Percentiles rank a stretch among this genome's conserved stretches.
These are phyloP conservation scores for Taeniopygia guttata DNA, from an alignment of 2,797 vertebrate genomes.

Conservation along the genomic window DNA sequence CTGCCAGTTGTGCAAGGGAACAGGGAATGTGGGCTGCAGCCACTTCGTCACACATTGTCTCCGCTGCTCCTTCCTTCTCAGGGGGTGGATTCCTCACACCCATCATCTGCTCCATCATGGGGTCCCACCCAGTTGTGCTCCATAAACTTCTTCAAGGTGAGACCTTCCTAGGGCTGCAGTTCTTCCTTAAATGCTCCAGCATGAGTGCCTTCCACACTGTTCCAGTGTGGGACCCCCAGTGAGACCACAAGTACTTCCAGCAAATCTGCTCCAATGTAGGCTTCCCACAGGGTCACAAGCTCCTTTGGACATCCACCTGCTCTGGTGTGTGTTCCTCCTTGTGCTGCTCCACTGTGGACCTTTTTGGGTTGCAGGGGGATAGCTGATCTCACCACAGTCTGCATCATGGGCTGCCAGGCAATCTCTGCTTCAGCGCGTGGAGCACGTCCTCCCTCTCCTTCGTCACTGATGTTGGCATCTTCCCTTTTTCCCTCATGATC, in stretches of 20 bases:
- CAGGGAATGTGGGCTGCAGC: not conserved
- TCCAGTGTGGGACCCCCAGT: not conserved
- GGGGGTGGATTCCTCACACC: not conserved
- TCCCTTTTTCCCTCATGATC: not conserved
- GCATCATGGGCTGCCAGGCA: not conserved
- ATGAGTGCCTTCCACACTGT: not conserved
- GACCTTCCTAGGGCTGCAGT: not conserved
- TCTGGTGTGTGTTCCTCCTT: not conserved
- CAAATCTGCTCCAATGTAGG: accelerated
- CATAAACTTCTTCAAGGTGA: not conserved
- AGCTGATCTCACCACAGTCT: not conserved
- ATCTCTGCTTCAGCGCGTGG: accelerated
- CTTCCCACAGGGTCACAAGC: not conserved
- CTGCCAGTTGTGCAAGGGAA: not conserved
- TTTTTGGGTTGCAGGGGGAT: not conserved
- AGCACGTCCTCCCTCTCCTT: not conserved
- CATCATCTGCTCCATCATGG: not conserved
- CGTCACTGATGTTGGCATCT: not conserved
- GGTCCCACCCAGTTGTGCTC: not conserved
- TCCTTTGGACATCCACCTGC: not conserved
- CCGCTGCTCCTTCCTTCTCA: not conserved
- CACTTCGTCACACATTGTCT: not conserved
- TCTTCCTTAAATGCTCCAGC: not conserved
- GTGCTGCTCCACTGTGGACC: not conserved
- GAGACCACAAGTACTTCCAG: not conserved